Evolutionary conservation across 2,888 invertebrate genomes (phyloP).

Genomic region (Theretra japonica): DNA sequence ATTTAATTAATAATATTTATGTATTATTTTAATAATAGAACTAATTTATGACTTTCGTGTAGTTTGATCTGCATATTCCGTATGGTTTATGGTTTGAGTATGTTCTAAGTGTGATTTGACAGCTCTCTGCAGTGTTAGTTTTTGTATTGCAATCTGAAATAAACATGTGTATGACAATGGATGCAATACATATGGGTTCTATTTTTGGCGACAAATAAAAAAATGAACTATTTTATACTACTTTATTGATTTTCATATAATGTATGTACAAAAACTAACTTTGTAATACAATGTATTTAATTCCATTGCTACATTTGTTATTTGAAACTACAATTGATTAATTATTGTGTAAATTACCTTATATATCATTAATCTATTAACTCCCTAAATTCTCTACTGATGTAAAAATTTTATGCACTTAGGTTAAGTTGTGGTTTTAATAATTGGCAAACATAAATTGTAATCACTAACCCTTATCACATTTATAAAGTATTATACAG

Average conservation of each 20-base stretch:
- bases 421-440: not conserved
- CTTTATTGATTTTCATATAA: slow-evolving; percentile 11
- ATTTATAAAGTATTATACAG: not conserved
- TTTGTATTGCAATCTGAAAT: slow-evolving; percentile 23
- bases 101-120: slow-evolving; percentile 22
- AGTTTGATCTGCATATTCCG: slow-evolving; percentile 14
- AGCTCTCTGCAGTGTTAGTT: slow-evolving; percentile 29
- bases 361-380: not conserved
- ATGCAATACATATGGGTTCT: slow-evolving; percentile 11
- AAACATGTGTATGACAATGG: not conserved
- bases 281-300: slow-evolving; percentile 12
- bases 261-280: slow-evolving; percentile 27
- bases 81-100: slow-evolving; percentile 17
- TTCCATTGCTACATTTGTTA: slow-evolving; percentile 19
- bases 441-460: slow-evolving; percentile 7
- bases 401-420: slow-evolving; percentile 4
- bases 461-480: slow-evolving; percentile 8
- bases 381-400: not conserved
- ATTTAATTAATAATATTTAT: slow-evolving; percentile 13
- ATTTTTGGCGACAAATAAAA: slow-evolving; percentile 1
- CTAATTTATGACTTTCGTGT: not conserved
- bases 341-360: slow-evolving; percentile 29
- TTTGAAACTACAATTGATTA: not conserved
- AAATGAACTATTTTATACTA: slow-evolving; percentile 10
- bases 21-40: not conserved